Evolutionary conservation across 2,888 invertebrate species (phyloP), one percentile per base, ranked within the genome.

Genomic region (Esperia sulphurella): DNA sequence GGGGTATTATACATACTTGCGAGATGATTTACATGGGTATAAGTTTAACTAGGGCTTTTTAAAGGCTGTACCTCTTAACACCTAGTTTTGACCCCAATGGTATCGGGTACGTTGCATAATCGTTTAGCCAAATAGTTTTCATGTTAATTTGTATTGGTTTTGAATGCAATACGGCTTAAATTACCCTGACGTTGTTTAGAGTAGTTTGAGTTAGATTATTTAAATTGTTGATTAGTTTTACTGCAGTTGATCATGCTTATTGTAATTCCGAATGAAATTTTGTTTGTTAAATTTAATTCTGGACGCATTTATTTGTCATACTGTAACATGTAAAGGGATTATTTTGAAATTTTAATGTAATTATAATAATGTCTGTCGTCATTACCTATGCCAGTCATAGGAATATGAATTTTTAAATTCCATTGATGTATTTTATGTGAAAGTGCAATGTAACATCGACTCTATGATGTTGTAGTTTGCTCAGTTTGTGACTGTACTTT

Each of bases 401-500:
- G 5, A 41, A 45, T 48, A 45, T 49, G 39, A 44, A 60, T 51
- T 53, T 56, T 63, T 55, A 69, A 75, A 81, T 80, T 79, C 77
- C 79, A 79, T 81, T 65, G 68, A 67, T 80, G 77, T 79, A 78
- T 74, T 74, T 71, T 74, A 62, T 72, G 71, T 71, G 57, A 66
- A 63, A 40, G 62, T 67, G 78, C 74, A 75, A 66, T 61, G 63
- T 70, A 66, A 65, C 61, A 65, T 65, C 67, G 65, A 63, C 63
- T 65, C 66, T 66, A 63, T 63, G 61, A 65, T 66, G 58, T 66
- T 55, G 75, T 78, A 79, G 74, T 71, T 80, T 81, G 85, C 82
- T 87, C 87, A 84, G 80, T 82, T 81, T 71, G 72, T 81, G 69
- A 75, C 65, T 74, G 69, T 70, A 69, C 66, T 66, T 73, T 79